These are phyloP conservation scores for Caenorhabditis sp. DNA, from an alignment of 2,888 invertebrate species.

Conservation along the genomic window DNA sequence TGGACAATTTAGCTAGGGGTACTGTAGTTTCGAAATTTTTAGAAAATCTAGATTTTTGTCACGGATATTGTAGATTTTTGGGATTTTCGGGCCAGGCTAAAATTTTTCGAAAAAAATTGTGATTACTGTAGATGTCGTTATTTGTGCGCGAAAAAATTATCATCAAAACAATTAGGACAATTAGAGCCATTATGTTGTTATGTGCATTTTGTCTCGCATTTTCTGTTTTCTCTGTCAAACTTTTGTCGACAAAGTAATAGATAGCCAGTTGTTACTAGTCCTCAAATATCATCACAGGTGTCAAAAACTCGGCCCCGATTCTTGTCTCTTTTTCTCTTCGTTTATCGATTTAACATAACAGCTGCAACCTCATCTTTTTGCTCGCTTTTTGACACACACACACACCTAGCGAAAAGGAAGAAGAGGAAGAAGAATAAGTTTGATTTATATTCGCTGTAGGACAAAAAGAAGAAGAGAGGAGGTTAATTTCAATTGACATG, in stretches of 20 bases:
- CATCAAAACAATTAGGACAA: not conserved
- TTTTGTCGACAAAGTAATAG: not conserved
- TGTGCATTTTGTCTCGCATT: no score
- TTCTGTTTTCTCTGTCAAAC: no score
- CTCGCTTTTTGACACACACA: no score
- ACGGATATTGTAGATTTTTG: no score
- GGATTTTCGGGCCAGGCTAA: no score
- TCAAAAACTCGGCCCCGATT: not conserved
- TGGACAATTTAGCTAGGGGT: no score
- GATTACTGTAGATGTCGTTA: no score
- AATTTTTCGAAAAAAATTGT: not conserved
- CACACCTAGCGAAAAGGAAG: no score
- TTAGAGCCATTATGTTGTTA: not conserved
- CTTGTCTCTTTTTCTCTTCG: not conserved
- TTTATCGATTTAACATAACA: not conserved
- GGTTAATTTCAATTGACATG: not conserved
- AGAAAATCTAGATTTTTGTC: no score
- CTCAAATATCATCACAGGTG: constrained; percentile 1
- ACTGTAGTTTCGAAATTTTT: no score
- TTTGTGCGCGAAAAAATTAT: no score
- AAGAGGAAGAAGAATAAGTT: not conserved
- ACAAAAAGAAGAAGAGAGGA: no score
- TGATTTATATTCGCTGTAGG: not conserved
- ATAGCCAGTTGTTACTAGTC: not conserved
- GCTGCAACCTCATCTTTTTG: not conserved